Evolutionary conservation across 2,797 vertebrate genomes (phyloP).

Genomic region (Micromesistius poutassou): DNA sequence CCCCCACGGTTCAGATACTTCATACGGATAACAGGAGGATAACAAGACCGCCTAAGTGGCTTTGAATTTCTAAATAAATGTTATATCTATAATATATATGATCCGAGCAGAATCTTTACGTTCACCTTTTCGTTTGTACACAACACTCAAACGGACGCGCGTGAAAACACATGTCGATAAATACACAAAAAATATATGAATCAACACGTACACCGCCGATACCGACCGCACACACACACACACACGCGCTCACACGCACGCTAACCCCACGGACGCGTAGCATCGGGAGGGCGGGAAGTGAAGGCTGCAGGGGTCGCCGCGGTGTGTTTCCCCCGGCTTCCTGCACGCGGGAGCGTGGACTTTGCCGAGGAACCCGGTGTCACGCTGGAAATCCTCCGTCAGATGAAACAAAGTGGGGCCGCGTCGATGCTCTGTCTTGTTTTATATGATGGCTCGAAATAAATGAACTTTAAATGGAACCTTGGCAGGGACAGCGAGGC

Average conservation of each 20-base stretch:
- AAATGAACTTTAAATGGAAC: conserved; percentile 88
- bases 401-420: conserved; percentile 83
- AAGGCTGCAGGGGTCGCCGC: no score
- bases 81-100: not conserved
- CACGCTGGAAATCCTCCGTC: conserved; percentile 79
- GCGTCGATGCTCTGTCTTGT: conserved; percentile 83
- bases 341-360: conserved; percentile 26
- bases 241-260: not conserved
- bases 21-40: not conserved
- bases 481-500: conserved; percentile 77
- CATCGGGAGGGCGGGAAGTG: not conserved
- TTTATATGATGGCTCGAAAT: conserved; percentile 86
- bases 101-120: not conserved
- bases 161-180: not conserved
- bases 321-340: no score
- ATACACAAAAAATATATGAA: not conserved
- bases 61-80: no score
- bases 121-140: not conserved
- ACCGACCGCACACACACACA: not conserved
- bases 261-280: not conserved
- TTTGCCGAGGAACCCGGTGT: conserved; percentile 67
- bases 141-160: not conserved
- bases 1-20: not conserved
- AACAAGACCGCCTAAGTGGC: no score
- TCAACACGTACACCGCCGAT: not conserved